A percentile compares a stretch with the other conserved stretches of the same genome.
These are phyloP conservation scores for Bombus confusus DNA, from an alignment of 1,140 invertebrate genomes.

Conservation along the genomic window DNA sequence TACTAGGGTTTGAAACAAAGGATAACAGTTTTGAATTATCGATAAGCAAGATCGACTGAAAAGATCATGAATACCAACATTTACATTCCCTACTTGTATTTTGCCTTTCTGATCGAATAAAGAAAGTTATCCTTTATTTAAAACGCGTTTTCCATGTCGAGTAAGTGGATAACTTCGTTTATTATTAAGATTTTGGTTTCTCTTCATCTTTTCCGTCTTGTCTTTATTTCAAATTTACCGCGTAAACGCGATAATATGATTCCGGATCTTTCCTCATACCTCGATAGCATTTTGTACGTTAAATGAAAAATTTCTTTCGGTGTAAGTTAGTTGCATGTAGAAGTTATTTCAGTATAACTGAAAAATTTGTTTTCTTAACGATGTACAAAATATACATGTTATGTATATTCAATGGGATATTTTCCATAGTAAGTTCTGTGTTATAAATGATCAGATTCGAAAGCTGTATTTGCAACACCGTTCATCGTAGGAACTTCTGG, in stretches of 20 bases:
- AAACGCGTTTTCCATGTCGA: neutral
- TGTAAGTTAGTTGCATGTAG: neutral
- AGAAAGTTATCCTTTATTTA: conserved; percentile 32
- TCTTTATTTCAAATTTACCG: neutral
- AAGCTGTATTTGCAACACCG: conserved; percentile 74
- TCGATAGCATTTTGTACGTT: neutral
- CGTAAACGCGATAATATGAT: neutral
- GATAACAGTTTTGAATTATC: neutral
- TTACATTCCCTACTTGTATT: neutral
- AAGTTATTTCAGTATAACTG: neutral
- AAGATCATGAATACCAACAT: neutral
- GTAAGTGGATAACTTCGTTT: neutral
- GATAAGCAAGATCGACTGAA: neutral
- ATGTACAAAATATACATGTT: neutral
- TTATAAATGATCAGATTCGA: conserved; percentile 73
- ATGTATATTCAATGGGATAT: neutral
- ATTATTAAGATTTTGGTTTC: neutral
- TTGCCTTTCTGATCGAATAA: neutral
- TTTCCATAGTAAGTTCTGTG: neutral
- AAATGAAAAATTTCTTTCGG: neutral
- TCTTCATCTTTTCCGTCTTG: neutral
- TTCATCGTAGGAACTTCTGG: conserved; percentile 56
- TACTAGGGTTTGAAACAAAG: conserved; percentile 44
- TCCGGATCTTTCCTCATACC: neutral
- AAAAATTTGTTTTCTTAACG: neutral